A percentile compares a stretch with the other conserved stretches of the same genome.
Conservation (phyloP, 2,888 invertebrate genomes). For the Epinotia brunnichana region DNA sequence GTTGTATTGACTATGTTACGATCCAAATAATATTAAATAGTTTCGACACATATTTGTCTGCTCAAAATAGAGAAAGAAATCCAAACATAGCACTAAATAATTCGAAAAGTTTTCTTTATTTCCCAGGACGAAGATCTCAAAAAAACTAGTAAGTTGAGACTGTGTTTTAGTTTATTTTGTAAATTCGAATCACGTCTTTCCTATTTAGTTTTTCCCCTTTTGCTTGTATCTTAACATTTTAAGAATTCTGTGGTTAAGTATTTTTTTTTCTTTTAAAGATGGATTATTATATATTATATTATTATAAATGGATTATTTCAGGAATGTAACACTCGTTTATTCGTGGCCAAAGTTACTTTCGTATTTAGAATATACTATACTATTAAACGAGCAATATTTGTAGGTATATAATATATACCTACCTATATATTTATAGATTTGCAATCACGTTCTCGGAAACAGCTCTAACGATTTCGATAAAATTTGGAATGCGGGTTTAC, state of each 20-base stretch:
- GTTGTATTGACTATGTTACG: too few species aligned
- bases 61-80: neutral
- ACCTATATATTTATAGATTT: too few species aligned
- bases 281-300: too few species aligned
- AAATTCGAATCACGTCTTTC: constrained; percentile 55
- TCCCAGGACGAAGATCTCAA: constrained; percentile 15
- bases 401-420: too few species aligned
- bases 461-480: too few species aligned
- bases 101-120: constrained; percentile 25
- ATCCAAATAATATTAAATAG: too few species aligned
- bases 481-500: too few species aligned
- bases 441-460: too few species aligned
- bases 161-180: constrained; percentile 49
- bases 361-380: too few species aligned
- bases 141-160: constrained; percentile 45
- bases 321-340: neutral
- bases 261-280: neutral
- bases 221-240: constrained; percentile 39
- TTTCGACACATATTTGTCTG: too few species aligned
- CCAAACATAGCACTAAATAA: constrained; percentile 20
- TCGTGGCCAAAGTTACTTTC: neutral
- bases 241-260: constrained; percentile 19
- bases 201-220: constrained; percentile 52
- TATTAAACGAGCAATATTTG: too few species aligned
- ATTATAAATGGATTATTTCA: neutral